These are phyloP conservation scores for Fukomys damarensis DNA, from an alignment of 2,113 vertebrate species.

Conservation along the genomic window DNA sequence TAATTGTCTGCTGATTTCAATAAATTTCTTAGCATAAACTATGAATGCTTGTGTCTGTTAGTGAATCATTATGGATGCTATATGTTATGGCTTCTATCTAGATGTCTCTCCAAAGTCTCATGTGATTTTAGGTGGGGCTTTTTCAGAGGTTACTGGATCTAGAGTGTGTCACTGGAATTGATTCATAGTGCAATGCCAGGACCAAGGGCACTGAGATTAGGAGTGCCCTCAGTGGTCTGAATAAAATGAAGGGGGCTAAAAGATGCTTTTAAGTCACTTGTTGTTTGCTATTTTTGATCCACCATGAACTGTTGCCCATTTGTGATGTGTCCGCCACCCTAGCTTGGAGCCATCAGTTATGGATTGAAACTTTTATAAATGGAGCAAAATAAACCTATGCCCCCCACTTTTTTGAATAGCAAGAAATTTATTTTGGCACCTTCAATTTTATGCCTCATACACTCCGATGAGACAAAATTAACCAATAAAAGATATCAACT, in stretches of 20 bases:
- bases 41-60: background rate
- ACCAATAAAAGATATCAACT: background rate
- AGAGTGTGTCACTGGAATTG: background rate
- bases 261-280: no score
- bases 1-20: no score
- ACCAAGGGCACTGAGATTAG: no score
- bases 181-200: no score
- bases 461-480: background rate
- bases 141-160: background rate
- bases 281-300: no score
- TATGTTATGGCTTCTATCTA: background rate
- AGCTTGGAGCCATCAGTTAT: no score
- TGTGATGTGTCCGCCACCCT: no score
- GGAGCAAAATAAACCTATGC: no score
- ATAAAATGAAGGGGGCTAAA: no score
- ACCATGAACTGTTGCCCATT: no score
- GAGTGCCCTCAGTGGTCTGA: no score
- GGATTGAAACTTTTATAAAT: no score
- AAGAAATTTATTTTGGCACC: background rate
- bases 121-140: background rate
- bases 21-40: background rate
- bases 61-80: background rate
- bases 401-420: background rate
- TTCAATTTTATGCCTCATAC: background rate
- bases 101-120: background rate